Percentiles rank a stretch among this genome's conserved stretches.
These are phyloP conservation scores for Empis livida DNA, from an alignment of 2,888 invertebrate species.

Conservation along the genomic window DNA sequence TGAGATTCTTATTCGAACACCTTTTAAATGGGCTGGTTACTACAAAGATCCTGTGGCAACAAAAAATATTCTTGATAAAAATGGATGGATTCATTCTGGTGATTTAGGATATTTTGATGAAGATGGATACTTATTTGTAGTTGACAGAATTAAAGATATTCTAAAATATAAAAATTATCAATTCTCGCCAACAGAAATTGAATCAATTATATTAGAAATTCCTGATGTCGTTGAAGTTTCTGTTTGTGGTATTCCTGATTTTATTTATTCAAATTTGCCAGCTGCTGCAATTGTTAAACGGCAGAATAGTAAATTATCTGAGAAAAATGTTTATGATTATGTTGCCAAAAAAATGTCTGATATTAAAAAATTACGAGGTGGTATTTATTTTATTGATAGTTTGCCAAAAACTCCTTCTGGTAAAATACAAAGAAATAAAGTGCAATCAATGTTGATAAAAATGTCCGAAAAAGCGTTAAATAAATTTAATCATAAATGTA, in stretches of 20 bases:
- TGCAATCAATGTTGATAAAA: conserved; percentile 16
- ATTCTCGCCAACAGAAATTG: conserved; percentile 28
- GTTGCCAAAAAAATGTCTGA: conserved; percentile 24
- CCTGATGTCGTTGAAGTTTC: conserved; percentile 25
- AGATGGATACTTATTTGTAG: conserved; percentile 25
- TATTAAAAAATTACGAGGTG: conserved; percentile 26
- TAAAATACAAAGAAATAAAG: conserved; percentile 23
- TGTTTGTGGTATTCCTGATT: conserved; percentile 28
- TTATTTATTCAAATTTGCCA: conserved; percentile 26
- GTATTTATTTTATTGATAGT: conserved; percentile 25
- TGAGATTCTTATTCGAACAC: conserved; percentile 25
- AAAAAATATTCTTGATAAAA: conserved; percentile 22
- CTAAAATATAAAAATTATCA: conserved; percentile 26
- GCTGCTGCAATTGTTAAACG: conserved; percentile 26
- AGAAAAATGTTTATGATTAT: conserved; percentile 25
- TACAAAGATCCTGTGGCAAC: conserved; percentile 27
- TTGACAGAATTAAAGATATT: conserved; percentile 26
- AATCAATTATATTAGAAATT: conserved; percentile 24
- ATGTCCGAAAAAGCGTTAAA: no score
- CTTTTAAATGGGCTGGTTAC: conserved; percentile 27
- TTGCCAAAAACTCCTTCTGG: conserved; percentile 28
- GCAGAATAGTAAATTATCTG: conserved; percentile 18
- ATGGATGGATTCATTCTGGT: conserved; percentile 32
- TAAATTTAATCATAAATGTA: no score
- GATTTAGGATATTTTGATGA: conserved; percentile 33